Evolutionary conservation across 2,113 vertebrate genomes (phyloP).

Genomic region (Choloepus hoffmanni): DNA sequence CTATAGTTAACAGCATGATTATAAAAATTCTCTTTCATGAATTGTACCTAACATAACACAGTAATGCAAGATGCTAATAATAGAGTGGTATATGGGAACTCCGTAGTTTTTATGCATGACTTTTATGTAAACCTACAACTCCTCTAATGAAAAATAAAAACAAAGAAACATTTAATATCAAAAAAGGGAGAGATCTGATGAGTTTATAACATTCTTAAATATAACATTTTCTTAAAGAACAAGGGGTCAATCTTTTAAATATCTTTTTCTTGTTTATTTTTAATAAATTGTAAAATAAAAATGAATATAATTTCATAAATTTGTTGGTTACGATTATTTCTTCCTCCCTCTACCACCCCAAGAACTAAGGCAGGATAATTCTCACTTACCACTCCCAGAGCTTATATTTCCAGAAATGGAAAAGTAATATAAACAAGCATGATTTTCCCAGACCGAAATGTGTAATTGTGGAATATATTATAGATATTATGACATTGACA

Average conservation of each 20-base stretch:
- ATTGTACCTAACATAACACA: too few species aligned
- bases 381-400: background rate
- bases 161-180: background rate
- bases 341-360: background rate
- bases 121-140: too few species aligned
- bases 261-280: slow-evolving; percentile 29
- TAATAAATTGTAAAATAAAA: slow-evolving; percentile 20
- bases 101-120: too few species aligned
- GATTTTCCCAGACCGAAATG: slow-evolving; percentile 55
- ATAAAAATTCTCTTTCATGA: too few species aligned
- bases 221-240: background rate
- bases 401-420: background rate
- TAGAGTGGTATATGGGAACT: too few species aligned
- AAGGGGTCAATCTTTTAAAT: slow-evolving; percentile 2
- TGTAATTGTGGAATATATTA: slow-evolving; percentile 74
- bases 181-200: background rate
- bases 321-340: background rate
- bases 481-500: slow-evolving; percentile 69
- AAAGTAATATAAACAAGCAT: slow-evolving; percentile 59
- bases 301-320: background rate
- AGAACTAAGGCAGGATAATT: slow-evolving; percentile 31
- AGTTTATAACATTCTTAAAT: background rate
- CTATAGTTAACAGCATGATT: too few species aligned
- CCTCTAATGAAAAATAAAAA: too few species aligned
- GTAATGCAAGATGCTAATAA: too few species aligned